Percentiles rank a stretch among this genome's conserved stretches.
phyloP scores from a whole-genome alignment of 2,797 vertebrate genomes.

The Tachyglossus aculeatus region DNA sequence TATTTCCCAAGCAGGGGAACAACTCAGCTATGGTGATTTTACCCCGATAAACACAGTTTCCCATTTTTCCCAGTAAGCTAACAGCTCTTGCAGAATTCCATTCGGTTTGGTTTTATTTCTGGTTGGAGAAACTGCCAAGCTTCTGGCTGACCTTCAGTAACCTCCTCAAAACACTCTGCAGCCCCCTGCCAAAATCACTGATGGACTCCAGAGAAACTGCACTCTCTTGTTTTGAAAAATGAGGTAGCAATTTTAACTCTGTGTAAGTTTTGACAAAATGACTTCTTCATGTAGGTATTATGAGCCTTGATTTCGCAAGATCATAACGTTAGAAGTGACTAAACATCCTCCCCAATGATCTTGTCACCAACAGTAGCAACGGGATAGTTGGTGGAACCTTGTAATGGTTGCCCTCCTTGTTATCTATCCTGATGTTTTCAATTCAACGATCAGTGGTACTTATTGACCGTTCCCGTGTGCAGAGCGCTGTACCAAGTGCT shows the following conservation, averaged over 20 bases:
- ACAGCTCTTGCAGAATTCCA: background rate
- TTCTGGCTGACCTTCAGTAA: conserved; percentile 20
- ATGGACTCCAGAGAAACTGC: background rate
- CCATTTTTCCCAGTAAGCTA: background rate
- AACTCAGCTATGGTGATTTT: background rate
- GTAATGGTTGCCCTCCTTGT: too few relatives aligned
- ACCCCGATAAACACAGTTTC: background rate
- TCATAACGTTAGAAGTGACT: too few relatives aligned
- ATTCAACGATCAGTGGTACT: too few relatives aligned
- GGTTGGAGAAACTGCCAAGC: background rate
- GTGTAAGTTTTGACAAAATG: conserved; percentile 6
- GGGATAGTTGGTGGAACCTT: too few relatives aligned
- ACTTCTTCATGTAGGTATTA: too few relatives aligned
- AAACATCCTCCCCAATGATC: too few relatives aligned
- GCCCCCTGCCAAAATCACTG: conserved; percentile 23
- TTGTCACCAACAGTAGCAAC: too few relatives aligned
- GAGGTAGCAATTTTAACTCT: conserved; percentile 53
- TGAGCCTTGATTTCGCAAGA: too few relatives aligned
- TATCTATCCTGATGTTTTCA: too few relatives aligned
- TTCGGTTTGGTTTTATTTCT: background rate
- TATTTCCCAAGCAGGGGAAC: background rate
- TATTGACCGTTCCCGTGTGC: too few relatives aligned
- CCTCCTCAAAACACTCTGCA: conserved; percentile 50
- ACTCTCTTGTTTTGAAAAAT: conserved; percentile 54
- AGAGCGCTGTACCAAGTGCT: too few relatives aligned